These are phyloP conservation scores for Chunga burmeisteri DNA, from an alignment of 2,113 vertebrate species.

Conservation along the genomic window DNA sequence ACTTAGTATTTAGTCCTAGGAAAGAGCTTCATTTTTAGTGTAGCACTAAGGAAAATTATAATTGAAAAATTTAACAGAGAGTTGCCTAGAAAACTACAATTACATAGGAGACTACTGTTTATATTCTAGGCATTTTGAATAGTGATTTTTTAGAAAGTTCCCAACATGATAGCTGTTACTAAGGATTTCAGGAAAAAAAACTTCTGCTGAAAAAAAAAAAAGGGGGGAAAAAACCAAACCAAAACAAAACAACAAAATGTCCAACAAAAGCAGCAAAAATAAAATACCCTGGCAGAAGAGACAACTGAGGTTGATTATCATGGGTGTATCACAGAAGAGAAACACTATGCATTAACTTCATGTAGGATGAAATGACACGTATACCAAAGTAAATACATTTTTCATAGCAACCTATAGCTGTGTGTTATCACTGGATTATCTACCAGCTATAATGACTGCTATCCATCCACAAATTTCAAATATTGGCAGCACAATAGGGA, in stretches of 20 bases:
- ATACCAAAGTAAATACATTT: neutral
- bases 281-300: neutral
- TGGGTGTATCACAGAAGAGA: neutral
- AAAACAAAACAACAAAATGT: neutral
- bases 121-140: neutral
- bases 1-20: neutral
- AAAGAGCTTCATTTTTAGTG: neutral
- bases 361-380: neutral
- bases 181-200: neutral
- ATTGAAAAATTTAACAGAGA: neutral
- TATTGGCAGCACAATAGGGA: neutral
- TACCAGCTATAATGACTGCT: fast-evolving
- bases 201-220: neutral
- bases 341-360: neutral
- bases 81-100: neutral
- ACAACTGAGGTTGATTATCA: neutral
- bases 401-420: neutral
- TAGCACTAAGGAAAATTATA: neutral
- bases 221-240: fast-evolving
- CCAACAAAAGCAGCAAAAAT: neutral
- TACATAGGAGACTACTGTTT: neutral
- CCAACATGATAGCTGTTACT: neutral
- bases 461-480: neutral
- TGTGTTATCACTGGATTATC: neutral
- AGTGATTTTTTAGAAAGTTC: neutral